A percentile compares a stretch with the other conserved stretches of the same genome.
phyloP scores from a whole-genome alignment of 2,113 vertebrate genomes.

The Melanerpes formicivorus region DNA sequence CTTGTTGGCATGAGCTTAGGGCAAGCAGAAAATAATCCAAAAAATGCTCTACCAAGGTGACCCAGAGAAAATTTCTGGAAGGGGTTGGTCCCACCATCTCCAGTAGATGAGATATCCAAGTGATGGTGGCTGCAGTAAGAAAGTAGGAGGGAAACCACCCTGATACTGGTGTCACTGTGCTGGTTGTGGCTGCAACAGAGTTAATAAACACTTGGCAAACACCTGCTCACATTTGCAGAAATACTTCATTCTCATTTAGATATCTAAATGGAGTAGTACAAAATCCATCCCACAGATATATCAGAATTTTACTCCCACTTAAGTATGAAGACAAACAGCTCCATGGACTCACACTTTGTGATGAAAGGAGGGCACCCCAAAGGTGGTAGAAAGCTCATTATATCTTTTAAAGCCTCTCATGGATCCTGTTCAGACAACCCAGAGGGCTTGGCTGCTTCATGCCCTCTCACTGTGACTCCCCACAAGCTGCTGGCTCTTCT shows the following conservation, averaged over 20 bases:
- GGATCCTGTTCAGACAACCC: neutral
- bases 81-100: neutral
- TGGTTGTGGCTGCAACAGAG: neutral
- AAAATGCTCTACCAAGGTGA: neutral
- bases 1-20: neutral
- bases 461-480: neutral
- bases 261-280: neutral
- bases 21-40: neutral
- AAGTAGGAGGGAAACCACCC: neutral
- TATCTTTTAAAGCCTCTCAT: neutral
- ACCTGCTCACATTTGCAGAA: accelerated
- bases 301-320: neutral
- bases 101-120: neutral
- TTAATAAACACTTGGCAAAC: neutral
- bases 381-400: neutral
- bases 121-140: neutral
- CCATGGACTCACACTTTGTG: neutral
- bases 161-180: neutral
- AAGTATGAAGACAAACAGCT: neutral
- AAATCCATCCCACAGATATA: neutral
- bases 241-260: neutral
- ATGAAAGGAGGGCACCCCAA: neutral
- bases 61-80: neutral
- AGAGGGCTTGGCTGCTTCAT: neutral
- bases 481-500: neutral